A percentile compares a stretch with the other conserved stretches of the same genome.
phyloP scores from a whole-genome alignment of 2,113 vertebrate species.

The Meleagris gallopavo region DNA sequence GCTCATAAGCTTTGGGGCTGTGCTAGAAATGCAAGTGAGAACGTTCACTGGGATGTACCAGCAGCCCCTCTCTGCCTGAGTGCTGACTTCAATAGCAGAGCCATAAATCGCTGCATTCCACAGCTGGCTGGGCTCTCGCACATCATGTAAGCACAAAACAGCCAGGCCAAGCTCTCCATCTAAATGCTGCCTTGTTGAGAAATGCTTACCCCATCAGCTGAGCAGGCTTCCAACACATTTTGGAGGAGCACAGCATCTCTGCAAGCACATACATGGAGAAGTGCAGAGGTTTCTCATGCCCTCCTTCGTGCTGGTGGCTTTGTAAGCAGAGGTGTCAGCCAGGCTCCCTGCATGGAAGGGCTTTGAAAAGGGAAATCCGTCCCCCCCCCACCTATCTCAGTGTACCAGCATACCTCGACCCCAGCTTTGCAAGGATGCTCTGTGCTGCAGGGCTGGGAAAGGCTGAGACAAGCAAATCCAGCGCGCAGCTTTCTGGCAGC shows the following conservation, averaged over 20 bases:
- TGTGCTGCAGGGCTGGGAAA: background rate
- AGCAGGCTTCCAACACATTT: background rate
- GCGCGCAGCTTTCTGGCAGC: background rate
- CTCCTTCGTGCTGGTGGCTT: background rate
- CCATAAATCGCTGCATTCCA: background rate
- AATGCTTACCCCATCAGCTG: background rate
- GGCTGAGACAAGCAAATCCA: constrained; percentile 35
- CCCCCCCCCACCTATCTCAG: rapidly evolving
- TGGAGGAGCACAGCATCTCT: background rate
- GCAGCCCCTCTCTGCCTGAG: background rate
- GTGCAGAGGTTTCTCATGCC: background rate
- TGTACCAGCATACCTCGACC: rapidly evolving
- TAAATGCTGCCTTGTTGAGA: background rate
- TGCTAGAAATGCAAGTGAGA: background rate
- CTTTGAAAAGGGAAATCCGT: background rate
- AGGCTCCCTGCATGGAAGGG: background rate
- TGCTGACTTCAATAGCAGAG: background rate
- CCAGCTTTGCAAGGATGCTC: background rate
- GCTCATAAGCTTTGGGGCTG: constrained; percentile 53
- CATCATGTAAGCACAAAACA: background rate
- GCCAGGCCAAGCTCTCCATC: rapidly evolving
- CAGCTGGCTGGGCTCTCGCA: background rate
- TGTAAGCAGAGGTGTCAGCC: background rate
- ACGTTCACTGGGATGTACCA: background rate
- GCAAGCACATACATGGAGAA: background rate